Evolutionary conservation across 2,888 invertebrate genomes (phyloP), one percentile per base, ranked within the genome.

Genomic region (Sinelater perroti): DNA sequence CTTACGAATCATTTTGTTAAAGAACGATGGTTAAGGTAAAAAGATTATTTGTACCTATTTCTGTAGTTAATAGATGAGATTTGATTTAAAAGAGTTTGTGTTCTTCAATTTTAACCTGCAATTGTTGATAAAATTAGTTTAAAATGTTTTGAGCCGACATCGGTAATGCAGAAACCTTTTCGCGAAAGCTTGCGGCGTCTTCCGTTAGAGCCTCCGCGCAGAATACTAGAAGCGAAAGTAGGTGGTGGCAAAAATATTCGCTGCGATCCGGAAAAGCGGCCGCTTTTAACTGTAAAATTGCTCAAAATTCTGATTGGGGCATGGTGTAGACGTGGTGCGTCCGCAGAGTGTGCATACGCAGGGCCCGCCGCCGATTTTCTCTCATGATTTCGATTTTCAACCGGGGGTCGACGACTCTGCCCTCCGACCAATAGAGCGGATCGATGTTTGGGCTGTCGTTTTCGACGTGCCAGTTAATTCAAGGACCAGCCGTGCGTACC

Each of bases 361-460:
- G 1, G 31, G 11, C 8, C 24, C 26, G 8, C 28, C 7, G 6
- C n/a, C 8, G 17, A 11, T 51, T 70, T 68, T 69, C 69, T 66
- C 63, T 68, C 63, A 70, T 67, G 65, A 65, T 62, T 67, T 67
- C 60, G 47, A 61, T 63, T 61, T 60, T 61, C 50, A 40, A 35
- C 7, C 40, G 44, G 53, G 53, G 61, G 63, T 70, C 70, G 66
- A 68, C 70, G 70, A 72, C 64, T 56, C 53, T 46, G 55, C 51
- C 57, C 61, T 67, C 73, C 76, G 72, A 72, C 73, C 74, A 70
- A 67, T 73, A 73, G 81, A 80, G 83, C 82, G 84, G 85, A 85
- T 86, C 85, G 84, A 86, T 86, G 85, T 85, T 85, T 80, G 84
- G 84, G 79, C 83, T 84, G 80, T 80, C 85, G 79, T 76, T 84